Evolutionary conservation across 2,888 invertebrate species (phyloP).

Genomic region (Galeruca laticollis): DNA sequence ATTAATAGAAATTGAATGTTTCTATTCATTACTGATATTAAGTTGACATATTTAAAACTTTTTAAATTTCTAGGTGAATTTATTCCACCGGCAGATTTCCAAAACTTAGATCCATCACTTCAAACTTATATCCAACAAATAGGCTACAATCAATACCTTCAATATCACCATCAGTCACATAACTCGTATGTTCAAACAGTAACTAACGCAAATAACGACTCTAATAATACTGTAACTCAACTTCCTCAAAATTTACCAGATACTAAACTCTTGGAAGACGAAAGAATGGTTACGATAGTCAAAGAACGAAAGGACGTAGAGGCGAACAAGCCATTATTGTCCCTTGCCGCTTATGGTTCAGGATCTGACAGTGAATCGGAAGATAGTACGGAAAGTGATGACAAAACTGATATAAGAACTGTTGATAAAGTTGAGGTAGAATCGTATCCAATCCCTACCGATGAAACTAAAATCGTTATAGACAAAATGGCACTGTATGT

Average conservation of each 20-base stretch:
- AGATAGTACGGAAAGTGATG: slow-evolving; percentile 50
- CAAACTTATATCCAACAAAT: slow-evolving; percentile 59
- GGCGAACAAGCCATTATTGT: slow-evolving; percentile 53
- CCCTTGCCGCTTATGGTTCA: slow-evolving; percentile 61
- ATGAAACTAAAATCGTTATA: slow-evolving; percentile 87
- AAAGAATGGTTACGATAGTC: slow-evolving; percentile 29
- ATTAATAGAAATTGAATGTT: too few relatives aligned
- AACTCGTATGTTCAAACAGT: slow-evolving; percentile 65
- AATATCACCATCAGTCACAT: slow-evolving; percentile 53
- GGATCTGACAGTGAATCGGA: slow-evolving; percentile 60
- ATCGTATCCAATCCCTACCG: slow-evolving; percentile 75
- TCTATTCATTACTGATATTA: background rate
- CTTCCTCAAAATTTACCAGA: slow-evolving; percentile 42
- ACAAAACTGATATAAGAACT: slow-evolving; percentile 45
- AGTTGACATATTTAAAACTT: too few relatives aligned
- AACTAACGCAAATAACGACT: slow-evolving; percentile 62
- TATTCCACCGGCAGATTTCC: slow-evolving; percentile 51
- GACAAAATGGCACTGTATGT: slow-evolving; percentile 98
- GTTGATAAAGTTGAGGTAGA: slow-evolving; percentile 27
- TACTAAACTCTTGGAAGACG: slow-evolving; percentile 18
- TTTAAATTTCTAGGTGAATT: slow-evolving; percentile 45
- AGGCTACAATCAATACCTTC: slow-evolving; percentile 62
- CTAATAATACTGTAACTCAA: slow-evolving; percentile 51
- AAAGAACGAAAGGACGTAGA: slow-evolving; percentile 40
- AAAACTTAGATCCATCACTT: slow-evolving; percentile 54